Evolutionary conservation across 2,113 vertebrate species (phyloP).

Genomic region (Hemicordylus capensis): DNA sequence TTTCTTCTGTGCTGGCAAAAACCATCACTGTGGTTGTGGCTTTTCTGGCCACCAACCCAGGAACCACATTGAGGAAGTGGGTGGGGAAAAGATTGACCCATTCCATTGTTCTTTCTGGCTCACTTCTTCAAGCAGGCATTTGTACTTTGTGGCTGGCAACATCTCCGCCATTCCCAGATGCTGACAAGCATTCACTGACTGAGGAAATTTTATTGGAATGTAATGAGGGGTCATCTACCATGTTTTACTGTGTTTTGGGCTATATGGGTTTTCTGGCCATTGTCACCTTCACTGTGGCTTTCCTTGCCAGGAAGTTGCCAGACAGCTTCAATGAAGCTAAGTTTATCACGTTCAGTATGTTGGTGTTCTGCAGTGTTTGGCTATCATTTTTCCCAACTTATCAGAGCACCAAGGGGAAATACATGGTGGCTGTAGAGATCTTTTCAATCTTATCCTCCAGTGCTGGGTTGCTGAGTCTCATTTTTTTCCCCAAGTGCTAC

Average conservation of each 20-base stretch:
- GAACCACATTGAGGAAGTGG: background rate
- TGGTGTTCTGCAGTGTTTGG: background rate
- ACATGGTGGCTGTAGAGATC: background rate
- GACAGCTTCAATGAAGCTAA: conserved; percentile 5
- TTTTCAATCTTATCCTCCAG: background rate
- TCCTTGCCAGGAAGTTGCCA: background rate
- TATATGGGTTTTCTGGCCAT: background rate
- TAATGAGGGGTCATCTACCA: background rate
- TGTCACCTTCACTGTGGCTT: background rate
- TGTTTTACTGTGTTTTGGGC: background rate
- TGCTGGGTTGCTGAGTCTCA: background rate
- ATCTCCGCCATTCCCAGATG: background rate
- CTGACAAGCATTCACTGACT: background rate
- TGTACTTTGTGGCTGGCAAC: background rate
- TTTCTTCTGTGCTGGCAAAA: conserved; percentile 8
- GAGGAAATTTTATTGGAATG: background rate
- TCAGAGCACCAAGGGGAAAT: background rate
- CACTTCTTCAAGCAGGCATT: background rate
- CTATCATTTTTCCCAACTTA: background rate
- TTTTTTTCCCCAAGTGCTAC: conserved; percentile 1
- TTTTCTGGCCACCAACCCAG: background rate
- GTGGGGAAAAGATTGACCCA: background rate
- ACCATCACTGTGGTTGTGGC: background rate
- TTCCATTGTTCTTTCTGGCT: background rate
- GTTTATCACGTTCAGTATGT: conserved; percentile 10